Percentiles rank a stretch among this genome's conserved stretches.
Conservation (phyloP, 2,888 invertebrate genomes). For the Drosophila koepferae region DNA sequence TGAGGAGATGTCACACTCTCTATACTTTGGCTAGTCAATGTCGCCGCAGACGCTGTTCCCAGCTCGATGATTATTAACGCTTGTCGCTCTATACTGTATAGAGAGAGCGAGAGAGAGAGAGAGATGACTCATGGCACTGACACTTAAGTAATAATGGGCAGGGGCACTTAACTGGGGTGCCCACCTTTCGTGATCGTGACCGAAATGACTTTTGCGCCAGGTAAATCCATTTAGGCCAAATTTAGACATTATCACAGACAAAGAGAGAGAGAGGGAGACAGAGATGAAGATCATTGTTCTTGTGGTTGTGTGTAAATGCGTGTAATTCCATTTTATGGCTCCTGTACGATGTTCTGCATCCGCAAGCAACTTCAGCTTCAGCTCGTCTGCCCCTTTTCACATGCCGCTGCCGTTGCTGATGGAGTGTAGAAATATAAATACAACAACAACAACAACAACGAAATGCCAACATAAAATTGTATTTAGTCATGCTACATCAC, state of each 20-base stretch:
- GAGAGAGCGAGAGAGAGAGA: neutral
- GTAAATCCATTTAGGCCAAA: slow-evolving; percentile 66
- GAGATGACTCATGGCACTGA: slow-evolving; percentile 67
- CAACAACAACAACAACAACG: slow-evolving; percentile 26
- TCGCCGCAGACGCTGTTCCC: neutral
- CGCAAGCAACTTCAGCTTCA: slow-evolving; percentile 30
- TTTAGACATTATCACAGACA: slow-evolving; percentile 74
- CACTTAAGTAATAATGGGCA: slow-evolving; percentile 75
- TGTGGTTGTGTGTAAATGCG: slow-evolving; percentile 77
- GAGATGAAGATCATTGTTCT: slow-evolving; percentile 52
- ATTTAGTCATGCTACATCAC: slow-evolving; percentile 85
- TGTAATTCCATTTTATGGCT: slow-evolving; percentile 82
- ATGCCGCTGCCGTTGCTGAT: slow-evolving; percentile 38
- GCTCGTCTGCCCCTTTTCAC: slow-evolving; percentile 9
- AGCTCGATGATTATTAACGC: slow-evolving; percentile 63
- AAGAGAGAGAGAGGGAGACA: slow-evolving; percentile 20
- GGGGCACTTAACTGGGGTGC: slow-evolving; percentile 67
- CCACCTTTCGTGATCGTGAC: slow-evolving; percentile 51
- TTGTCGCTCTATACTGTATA: slow-evolving; percentile 24
- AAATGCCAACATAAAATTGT: slow-evolving; percentile 82
- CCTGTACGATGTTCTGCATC: slow-evolving; percentile 67
- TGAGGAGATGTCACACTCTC: slow-evolving; percentile 30
- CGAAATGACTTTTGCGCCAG: slow-evolving; percentile 59
- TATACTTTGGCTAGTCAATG: neutral
- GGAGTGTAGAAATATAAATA: slow-evolving; percentile 56